Conservation (phyloP, 2,888 invertebrate genomes). For the Azorinus chamasolen region DNA sequence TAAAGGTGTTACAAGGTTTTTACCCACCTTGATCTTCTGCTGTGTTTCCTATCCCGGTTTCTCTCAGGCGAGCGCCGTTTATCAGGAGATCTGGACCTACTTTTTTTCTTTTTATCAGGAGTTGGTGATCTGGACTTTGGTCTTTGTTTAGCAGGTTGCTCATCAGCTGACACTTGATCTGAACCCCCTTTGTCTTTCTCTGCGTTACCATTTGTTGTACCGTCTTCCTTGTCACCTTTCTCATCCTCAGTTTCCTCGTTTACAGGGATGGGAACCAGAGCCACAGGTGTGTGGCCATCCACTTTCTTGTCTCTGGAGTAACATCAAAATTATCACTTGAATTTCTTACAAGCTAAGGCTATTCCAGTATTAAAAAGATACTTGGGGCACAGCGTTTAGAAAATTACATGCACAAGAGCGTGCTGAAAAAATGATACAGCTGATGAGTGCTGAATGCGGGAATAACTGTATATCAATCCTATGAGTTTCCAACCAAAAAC, state of each 20-base stretch:
- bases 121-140: conserved; percentile 5
- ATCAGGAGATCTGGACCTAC: conserved; percentile 67
- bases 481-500: no score
- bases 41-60: conserved; percentile 52
- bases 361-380: no score
- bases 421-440: no score
- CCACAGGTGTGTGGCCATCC: conserved; percentile 49
- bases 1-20: no score
- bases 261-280: conserved; percentile 35
- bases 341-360: no score
- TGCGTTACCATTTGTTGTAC: conserved; percentile 38
- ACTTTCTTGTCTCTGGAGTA: conserved; percentile 15
- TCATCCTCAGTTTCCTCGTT: conserved; percentile 36
- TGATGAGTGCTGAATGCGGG: no score
- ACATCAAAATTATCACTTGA: no score
- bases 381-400: no score
- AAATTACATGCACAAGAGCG: no score
- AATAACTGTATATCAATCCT: no score
- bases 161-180: conserved; percentile 6
- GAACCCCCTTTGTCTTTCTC: conserved; percentile 43
- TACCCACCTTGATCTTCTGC: conserved; percentile 50
- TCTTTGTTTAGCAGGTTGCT: conserved; percentile 40
- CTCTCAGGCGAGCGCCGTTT: conserved; percentile 45
- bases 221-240: conserved; percentile 36
- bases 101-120: conserved; percentile 37